These are phyloP conservation scores for Acleris cristana DNA, from an alignment of 2,888 invertebrate species.

Conservation along the genomic window DNA sequence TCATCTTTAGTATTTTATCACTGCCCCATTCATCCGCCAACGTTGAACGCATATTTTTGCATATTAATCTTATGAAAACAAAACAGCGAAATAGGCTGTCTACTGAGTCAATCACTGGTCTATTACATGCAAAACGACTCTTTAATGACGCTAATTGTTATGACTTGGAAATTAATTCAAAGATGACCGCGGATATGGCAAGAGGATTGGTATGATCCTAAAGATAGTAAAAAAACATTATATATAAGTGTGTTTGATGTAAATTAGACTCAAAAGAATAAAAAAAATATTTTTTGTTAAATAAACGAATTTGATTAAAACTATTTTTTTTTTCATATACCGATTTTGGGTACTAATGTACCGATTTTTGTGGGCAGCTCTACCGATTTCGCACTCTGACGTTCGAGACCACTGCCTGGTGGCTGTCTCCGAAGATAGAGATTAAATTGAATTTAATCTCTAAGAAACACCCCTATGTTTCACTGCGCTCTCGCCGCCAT, in stretches of 20 bases:
- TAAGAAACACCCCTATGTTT: too few species aligned
- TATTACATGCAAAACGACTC: constrained; percentile 30
- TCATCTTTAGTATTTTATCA: constrained; percentile 36
- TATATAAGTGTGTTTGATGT: neutral
- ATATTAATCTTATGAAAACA: constrained; percentile 26
- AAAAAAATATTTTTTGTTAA: neutral
- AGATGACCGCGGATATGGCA: too few species aligned
- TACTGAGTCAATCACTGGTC: constrained; percentile 31
- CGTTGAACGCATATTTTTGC: constrained; percentile 27
- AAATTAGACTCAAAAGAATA: neutral
- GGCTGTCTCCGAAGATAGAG: too few species aligned
- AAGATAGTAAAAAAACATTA: neutral
- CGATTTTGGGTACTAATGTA: too few species aligned
- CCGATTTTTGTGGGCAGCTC: too few species aligned
- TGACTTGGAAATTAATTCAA: constrained; percentile 12
- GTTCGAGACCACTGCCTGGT: neutral
- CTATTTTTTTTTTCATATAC: neutral
- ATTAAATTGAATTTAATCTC: too few species aligned
- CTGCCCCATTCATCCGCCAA: constrained; percentile 37
- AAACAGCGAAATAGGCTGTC: constrained; percentile 31
- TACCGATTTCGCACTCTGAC: too few species aligned
- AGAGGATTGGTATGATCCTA: too few species aligned
- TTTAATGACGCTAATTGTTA: constrained; percentile 31
- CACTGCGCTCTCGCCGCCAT: too few species aligned
- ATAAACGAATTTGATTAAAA: neutral